A percentile compares a stretch with the other conserved stretches of the same genome.
phyloP scores from a whole-genome alignment of 2,888 invertebrate species.

The Agonum fuliginosum region DNA sequence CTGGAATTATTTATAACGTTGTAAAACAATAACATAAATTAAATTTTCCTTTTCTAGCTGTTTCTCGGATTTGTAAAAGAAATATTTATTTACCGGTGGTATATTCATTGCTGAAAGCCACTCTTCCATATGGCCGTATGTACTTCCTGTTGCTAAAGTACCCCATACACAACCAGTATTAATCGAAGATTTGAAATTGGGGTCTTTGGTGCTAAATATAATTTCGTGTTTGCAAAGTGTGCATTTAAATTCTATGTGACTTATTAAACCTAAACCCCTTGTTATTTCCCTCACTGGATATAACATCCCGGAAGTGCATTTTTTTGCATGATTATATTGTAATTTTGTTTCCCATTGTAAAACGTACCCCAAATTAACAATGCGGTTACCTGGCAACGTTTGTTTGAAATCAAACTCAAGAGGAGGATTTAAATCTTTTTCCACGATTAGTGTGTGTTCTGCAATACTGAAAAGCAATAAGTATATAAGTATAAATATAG shows the following conservation, averaged over 20 bases:
- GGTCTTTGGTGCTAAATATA: background rate
- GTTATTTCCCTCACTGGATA: constrained; percentile 13
- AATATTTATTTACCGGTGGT: constrained; percentile 1
- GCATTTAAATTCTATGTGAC: background rate
- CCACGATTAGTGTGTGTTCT: background rate
- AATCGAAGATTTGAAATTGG: background rate
- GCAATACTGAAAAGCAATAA: no score
- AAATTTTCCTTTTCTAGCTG: background rate
- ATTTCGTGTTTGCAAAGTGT: constrained; percentile 14
- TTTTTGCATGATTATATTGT: constrained; percentile 27
- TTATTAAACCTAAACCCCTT: constrained; percentile 2
- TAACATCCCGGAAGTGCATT: background rate
- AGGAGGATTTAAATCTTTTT: background rate
- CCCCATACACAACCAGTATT: constrained; percentile 8
- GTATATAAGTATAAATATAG: no score
- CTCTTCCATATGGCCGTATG: background rate
- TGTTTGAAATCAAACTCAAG: constrained; percentile 24
- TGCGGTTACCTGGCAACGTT: constrained; percentile 8
- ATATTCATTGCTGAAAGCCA: background rate
- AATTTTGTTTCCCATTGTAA: constrained; percentile 13
- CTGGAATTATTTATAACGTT: no score
- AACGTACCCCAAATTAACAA: constrained; percentile 14
- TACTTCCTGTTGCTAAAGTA: constrained; percentile 28
- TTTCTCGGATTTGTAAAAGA: background rate
- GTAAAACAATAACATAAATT: no score